phyloP scores from a whole-genome alignment of 2,113 vertebrate species.

The Scalopus aquaticus region DNA sequence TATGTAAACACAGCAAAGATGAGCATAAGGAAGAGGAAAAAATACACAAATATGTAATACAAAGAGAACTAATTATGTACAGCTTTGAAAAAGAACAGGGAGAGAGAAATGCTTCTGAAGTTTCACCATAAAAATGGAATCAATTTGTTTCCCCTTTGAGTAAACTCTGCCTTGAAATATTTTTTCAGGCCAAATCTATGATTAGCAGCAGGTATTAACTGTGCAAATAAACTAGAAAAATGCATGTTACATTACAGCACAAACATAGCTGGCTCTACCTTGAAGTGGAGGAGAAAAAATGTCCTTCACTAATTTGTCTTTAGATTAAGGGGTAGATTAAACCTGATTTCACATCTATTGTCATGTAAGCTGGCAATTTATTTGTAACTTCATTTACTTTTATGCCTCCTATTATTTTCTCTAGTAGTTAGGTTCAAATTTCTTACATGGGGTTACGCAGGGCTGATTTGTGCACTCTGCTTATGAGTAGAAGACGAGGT shows the following conservation, averaged over 20 bases:
- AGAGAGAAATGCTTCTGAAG: conserved; percentile 45
- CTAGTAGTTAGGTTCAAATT: neutral
- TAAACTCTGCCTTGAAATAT: conserved; percentile 20
- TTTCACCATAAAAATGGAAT: conserved; percentile 60
- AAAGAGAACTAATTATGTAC: conserved; percentile 44
- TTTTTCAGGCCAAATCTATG: conserved; percentile 12
- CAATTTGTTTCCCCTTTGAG: conserved; percentile 41
- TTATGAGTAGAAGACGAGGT: conserved; percentile 16
- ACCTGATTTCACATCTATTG: conserved; percentile 47
- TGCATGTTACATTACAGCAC: neutral
- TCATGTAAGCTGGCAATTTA: conserved; percentile 43
- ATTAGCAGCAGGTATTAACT: conserved; percentile 26
- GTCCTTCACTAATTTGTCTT: conserved; percentile 47
- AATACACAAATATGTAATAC: neutral
- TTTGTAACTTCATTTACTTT: conserved; percentile 63
- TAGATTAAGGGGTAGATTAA: conserved; percentile 62
- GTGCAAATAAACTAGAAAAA: conserved; percentile 52
- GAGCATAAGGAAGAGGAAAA: conserved; percentile 23
- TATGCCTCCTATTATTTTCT: conserved; percentile 44
- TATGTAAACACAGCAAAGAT: conserved; percentile 55
- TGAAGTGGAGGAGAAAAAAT: neutral
- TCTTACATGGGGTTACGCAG: neutral
- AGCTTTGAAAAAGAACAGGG: conserved; percentile 26
- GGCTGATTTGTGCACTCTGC: conserved; percentile 21
- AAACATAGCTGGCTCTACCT: conserved; percentile 1